Conservation (phyloP, 2,797 vertebrate genomes). For the Rousettus madagascariensis region DNA sequence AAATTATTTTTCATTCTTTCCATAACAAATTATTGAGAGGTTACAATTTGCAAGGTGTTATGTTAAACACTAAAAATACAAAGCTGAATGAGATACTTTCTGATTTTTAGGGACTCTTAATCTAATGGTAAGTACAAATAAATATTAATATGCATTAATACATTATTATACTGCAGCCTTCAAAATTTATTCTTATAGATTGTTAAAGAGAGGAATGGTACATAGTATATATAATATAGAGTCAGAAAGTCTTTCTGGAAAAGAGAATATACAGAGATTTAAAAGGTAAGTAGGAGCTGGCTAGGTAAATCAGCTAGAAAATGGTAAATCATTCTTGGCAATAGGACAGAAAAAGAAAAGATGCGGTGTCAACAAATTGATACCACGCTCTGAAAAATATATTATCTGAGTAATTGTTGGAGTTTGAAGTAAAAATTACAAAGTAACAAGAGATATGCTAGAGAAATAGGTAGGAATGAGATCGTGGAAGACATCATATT, state of each 20-base stretch:
- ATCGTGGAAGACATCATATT: neutral
- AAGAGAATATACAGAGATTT: neutral
- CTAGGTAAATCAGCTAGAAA: neutral
- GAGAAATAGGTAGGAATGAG: neutral
- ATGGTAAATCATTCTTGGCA: neutral
- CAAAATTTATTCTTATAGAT: neutral
- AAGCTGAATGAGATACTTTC: neutral
- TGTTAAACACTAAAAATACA: neutral
- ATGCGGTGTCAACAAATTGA: neutral
- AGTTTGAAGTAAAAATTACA: neutral
- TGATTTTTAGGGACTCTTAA: neutral
- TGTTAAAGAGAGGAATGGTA: neutral
- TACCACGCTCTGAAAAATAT: neutral
- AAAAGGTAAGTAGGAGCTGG: neutral
- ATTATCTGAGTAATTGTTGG: neutral
- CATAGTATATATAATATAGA: neutral
- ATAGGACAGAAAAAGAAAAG: neutral
- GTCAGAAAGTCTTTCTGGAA: neutral
- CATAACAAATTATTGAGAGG: neutral
- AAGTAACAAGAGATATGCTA: neutral
- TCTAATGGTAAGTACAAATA: neutral
- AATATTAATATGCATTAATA: neutral
- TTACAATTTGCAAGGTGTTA: neutral
- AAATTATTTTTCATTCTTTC: neutral
- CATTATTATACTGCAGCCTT: neutral